A percentile compares a stretch with the other conserved stretches of the same genome.
These are phyloP conservation scores for Coecobrya sp. DNA, from an alignment of 2,888 invertebrate species.

Conservation along the genomic window DNA sequence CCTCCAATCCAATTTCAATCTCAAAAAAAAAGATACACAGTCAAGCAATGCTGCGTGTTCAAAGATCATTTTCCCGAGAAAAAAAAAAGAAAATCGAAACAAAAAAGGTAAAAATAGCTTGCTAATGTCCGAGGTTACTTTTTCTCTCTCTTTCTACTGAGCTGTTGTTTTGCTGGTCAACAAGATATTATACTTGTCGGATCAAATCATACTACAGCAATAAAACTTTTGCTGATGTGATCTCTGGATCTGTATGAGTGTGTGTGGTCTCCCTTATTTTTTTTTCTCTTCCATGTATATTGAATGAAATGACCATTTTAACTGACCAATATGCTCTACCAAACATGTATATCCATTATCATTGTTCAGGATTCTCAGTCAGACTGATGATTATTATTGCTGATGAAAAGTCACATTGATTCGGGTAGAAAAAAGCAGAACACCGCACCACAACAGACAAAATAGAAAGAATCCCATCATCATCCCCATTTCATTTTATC, in stretches of 20 bases:
- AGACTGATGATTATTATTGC: conserved; percentile 25
- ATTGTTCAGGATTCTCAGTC: background rate
- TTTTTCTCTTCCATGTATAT: background rate
- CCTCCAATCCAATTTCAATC: conserved; percentile 30
- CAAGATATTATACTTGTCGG: conserved; percentile 4
- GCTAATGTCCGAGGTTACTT: conserved; percentile 39
- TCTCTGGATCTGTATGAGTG: background rate
- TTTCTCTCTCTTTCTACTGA: too few relatives aligned
- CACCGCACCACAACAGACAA: background rate
- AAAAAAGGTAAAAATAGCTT: conserved; percentile 46
- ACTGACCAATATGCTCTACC: background rate
- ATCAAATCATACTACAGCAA: conserved; percentile 16
- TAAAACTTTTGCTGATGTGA: too few relatives aligned
- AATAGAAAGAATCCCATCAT: background rate
- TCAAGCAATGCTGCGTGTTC: conserved; percentile 5
- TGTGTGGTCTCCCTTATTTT: background rate
- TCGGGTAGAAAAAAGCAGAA: background rate
- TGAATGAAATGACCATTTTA: background rate
- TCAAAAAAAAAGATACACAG: background rate
- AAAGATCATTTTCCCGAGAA: conserved; percentile 33
- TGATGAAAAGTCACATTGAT: conserved; percentile 72
- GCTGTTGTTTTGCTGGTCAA: conserved; percentile 2
- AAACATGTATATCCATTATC: conserved; percentile 37
- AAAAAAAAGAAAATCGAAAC: conserved; percentile 5
- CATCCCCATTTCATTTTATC: background rate